Conservation (phyloP, 2,888 invertebrate species). For the Ennomos erosarius region DNA sequence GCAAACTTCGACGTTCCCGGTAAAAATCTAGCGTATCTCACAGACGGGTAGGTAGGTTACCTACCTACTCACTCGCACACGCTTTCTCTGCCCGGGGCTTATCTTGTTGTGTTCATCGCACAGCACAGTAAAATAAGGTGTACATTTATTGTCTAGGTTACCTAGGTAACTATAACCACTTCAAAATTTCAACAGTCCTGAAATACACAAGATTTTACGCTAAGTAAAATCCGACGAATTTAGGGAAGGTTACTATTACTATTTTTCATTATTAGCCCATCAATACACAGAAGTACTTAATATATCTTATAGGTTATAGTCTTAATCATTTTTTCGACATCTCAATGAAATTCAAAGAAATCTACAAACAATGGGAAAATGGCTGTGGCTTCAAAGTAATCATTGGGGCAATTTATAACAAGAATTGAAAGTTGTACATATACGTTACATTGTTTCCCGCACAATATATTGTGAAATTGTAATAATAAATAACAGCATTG, state of each 20-base stretch:
- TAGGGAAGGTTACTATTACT: too few relatives aligned
- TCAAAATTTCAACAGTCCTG: not conserved
- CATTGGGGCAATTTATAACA: conserved; percentile 33
- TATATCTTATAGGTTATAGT: too few relatives aligned
- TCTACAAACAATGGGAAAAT: conserved; percentile 14
- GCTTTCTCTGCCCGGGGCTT: conserved; percentile 47
- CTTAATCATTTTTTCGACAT: not conserved
- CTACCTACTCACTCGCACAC: conserved; percentile 34
- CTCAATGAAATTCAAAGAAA: conserved; percentile 5
- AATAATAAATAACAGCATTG: conserved; percentile 64
- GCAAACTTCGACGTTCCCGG: conserved; percentile 55
- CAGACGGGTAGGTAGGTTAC: conserved; percentile 44
- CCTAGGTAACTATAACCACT: not conserved
- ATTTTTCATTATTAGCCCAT: too few relatives aligned
- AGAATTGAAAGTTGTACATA: conserved; percentile 30
- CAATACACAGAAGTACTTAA: too few relatives aligned
- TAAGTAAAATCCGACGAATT: too few relatives aligned
- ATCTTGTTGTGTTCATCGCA: not conserved
- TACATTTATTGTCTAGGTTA: not conserved
- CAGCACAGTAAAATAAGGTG: too few relatives aligned
- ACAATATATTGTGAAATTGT: conserved; percentile 65
- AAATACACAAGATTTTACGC: too few relatives aligned
- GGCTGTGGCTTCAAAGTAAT: conserved; percentile 6
- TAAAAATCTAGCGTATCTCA: conserved; percentile 57
- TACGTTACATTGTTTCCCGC: conserved; percentile 54